Base-by-base conservation (phyloP, 2,113 vertebrate species). In the Eurystomus gularis region DNA sequence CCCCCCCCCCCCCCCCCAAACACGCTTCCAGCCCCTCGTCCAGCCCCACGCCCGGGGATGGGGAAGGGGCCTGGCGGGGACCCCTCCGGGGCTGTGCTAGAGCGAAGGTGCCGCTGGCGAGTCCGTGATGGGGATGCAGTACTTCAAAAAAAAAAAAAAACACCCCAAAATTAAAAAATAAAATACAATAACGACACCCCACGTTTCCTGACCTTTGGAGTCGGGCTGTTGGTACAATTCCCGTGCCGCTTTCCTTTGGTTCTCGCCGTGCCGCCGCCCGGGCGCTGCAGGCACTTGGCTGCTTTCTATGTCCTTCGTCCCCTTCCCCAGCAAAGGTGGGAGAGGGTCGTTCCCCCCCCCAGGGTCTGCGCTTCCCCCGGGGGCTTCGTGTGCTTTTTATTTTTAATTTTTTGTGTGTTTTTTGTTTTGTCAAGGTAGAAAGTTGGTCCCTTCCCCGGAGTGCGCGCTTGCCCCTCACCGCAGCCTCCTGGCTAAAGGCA, bases 281-380 rank as follows among this genome's bases (percentile, higher is more conserved):
- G 86, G 81, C 2, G 54, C 90, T 78, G 90, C 82, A 86, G 93
- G 90, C 90, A 93, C 81, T 92, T 94, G 76, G 51, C 31, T 57
- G n/a, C n/a, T n/a, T n/a, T n/a, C n/a, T n/a, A n/a, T n/a, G n/a
- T n/a, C n/a, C n/a, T n/a, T n/a, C n/a, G n/a, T n/a, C 25, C 62
- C 81, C 57, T 13, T 65, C 39, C 89, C 62, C 69, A 35, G 62
- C 19, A 17, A 35, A 44, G 62, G 40, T 8, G 2, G 80, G 62
- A 58, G 65, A 66, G 35, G 33, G 65, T 12, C n/a, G n/a, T n/a
- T n/a, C n/a, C n/a, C n/a, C n/a, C 57, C 44, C 79, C 31, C 3
- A 5, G 57, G 72, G 11, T 62, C 64, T 81, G 58, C 6, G 5
- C 49, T 55, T 40, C 83, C 86, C 3, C 15, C 4, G 77, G 60